Conservation (phyloP, 2,797 vertebrate species). For the Merluccius polli region DNA sequence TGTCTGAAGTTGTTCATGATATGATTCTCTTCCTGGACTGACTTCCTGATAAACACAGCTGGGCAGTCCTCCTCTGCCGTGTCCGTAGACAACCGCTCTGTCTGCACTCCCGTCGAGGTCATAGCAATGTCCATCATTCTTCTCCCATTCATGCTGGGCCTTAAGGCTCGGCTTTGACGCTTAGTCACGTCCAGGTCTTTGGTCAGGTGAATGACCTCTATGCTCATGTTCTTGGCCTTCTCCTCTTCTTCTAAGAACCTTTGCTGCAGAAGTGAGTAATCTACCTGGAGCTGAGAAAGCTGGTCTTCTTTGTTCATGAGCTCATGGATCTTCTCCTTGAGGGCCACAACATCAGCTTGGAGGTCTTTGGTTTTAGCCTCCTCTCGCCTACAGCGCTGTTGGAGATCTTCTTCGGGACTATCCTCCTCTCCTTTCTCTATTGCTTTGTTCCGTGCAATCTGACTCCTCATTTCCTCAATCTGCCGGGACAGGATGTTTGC, state of each 20-base stretch:
- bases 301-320: constrained; percentile 98
- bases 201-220: constrained; percentile 87
- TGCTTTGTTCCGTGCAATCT: constrained; percentile 87
- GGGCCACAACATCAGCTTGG: constrained; percentile 88
- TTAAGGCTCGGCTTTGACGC: constrained; percentile 87
- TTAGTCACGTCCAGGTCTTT: constrained; percentile 92
- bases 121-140: constrained; percentile 89
- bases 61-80: constrained; percentile 87
- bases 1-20: constrained; percentile 95
- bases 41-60: constrained; percentile 94
- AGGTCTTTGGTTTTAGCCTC: constrained; percentile 87
- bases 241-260: constrained; percentile 91
- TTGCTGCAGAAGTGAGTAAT: constrained; percentile 90
- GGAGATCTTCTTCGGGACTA: constrained; percentile 84
- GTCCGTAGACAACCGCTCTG: constrained; percentile 75
- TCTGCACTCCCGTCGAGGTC: constrained; percentile 89
- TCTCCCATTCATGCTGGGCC: constrained; percentile 87
- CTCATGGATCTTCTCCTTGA: constrained; percentile 98
- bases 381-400: constrained; percentile 82
- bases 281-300: constrained; percentile 93
- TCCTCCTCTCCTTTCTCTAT: constrained; percentile 89
- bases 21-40: constrained; percentile 96
- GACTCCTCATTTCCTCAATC: constrained; percentile 89
- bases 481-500: constrained; percentile 90
- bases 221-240: constrained; percentile 88